phyloP scores from a whole-genome alignment of 2,797 vertebrate species.

The Sebastes itinus region DNA sequence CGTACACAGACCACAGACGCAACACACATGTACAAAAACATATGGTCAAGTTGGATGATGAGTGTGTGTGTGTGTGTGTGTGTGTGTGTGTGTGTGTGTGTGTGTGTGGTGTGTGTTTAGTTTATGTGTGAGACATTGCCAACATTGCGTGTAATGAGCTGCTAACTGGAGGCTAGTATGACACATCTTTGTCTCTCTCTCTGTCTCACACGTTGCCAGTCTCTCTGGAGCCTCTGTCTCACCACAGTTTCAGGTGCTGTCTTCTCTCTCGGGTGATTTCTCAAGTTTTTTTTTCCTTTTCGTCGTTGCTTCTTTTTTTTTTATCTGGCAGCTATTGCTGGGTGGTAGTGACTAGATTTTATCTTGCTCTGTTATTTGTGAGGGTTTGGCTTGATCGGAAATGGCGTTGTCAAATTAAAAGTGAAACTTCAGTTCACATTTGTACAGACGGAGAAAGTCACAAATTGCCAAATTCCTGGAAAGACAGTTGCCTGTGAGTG shows the following conservation, averaged over 20 bases:
- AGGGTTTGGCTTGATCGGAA: slow-evolving; percentile 2
- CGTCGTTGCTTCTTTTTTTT: background rate
- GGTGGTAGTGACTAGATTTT: background rate
- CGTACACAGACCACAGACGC: slow-evolving; percentile 18
- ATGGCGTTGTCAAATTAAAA: background rate
- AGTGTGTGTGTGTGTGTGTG: background rate
- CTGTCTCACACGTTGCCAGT: slow-evolving; percentile 66
- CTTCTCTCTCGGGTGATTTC: slow-evolving; percentile 32
- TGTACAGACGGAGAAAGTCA: background rate
- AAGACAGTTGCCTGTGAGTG: slow-evolving; percentile 35
- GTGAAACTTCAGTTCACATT: background rate
- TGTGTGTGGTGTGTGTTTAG: background rate
- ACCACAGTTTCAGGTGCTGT: slow-evolving; percentile 57
- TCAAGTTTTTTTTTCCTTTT: background rate
- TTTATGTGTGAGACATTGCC: slow-evolving; percentile 33
- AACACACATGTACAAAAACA: slow-evolving; percentile 31
- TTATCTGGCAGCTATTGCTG: background rate
- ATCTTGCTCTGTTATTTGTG: background rate
- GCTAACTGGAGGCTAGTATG: slow-evolving; percentile 57
- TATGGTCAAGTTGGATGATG: slow-evolving; percentile 26
- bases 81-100: background rate
- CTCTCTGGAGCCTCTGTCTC: slow-evolving; percentile 57
- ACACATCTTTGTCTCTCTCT: slow-evolving; percentile 69
- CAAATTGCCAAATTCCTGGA: slow-evolving; percentile 57
- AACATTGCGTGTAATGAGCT: slow-evolving; percentile 47